Evolutionary conservation across 2,797 vertebrate species (phyloP), one percentile per base, ranked within the genome.

Genomic region (Thaleichthys pacificus): DNA sequence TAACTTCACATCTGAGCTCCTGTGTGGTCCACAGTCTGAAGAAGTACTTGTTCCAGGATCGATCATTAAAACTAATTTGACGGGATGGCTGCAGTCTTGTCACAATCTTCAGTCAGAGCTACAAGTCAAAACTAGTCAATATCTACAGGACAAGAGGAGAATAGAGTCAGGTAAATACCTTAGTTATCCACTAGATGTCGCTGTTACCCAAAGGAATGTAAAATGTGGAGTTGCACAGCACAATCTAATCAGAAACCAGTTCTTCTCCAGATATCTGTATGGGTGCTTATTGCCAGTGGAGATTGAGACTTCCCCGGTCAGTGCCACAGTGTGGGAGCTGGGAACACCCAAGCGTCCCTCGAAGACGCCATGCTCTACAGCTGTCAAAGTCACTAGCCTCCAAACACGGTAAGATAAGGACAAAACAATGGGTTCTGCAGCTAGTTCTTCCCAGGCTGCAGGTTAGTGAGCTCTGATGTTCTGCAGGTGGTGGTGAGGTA

Each of bases 41-140:
- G 11, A 47, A 19, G 62, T 70, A 38, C 69, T 69, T 19, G 28
- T 92, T 76, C 93, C 94, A 63, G 81, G 83, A 38, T 30, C 86
- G 6, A 66, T 94, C 2, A 81, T 24, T 61, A 66, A 66, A 4
- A 42, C 92, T 51, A 88, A 93, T 80, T 73, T 94, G 73, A 83
- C 84, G 0, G 81, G 88, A 64, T 95, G 94, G 94, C 62, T 90
- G 47, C 83, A 84, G 11, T 83, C 77, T 8, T 95, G 94, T 78
- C 30, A 86, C 9, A 61, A 78, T 0, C 91, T 95, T 78, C 82
- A 66, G 30, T 69, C 78, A 0, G 88, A 93, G 11, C 74, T 93
- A 64, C 71, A 70, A 4, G 8, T 66, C 17, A 91, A 82, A 76
- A 82, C 91, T 21, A 56, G 1, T 0, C 80, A 80, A 14, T 88